Base-by-base conservation (phyloP, 1,140 invertebrate species). In the Oedothorax gibbosus region DNA sequence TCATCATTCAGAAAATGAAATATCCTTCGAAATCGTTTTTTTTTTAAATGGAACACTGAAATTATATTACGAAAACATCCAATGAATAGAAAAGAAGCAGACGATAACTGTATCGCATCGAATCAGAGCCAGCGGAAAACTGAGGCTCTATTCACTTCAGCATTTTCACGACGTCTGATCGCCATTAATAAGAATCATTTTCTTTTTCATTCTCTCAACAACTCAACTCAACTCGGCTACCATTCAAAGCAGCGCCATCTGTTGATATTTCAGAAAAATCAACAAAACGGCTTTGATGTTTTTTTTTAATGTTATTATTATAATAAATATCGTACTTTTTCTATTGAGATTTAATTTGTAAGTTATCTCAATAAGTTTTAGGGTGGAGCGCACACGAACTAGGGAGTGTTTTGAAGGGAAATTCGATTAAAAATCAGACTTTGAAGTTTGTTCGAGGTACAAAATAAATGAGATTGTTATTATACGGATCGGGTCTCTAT, bases 111-210 rank as follows among this genome's bases (percentile, higher is more conserved):
- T n/a, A 51, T 9, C 14, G 49, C n/a, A 71, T 53, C 51, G n/a
- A 71, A n/a, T 53, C n/a, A 20, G 15, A 7, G 49, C 49, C 12
- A 9, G 15, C 12, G 2, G 57, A 50, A 65, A 62, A 79, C 78
- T 81, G 68, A 73, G 68, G 80, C 14, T 64, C 80, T 35, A 50
- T 72, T 73, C 80, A 53, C 69, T 65, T 57, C 80, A 60, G 65
- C 18, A 71, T 73, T 82, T 84, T 84, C 81, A 68, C 81, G 20
- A 66, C 49, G 60, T 84, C 71, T 84, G 81, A 84, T 84, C 81
- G 81, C 81, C 81, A 84, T 84, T 84, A 84, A 75, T 84, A 84
- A 84, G 81, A 84, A 84, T 84, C 81, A 69, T 75, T 84, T 84
- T 84, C 81, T 84, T 84, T 35, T 84, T 84, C 81, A 84, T 84